Evolutionary conservation across 2,797 vertebrate genomes (phyloP).

Genomic region (Characodon lateralis): DNA sequence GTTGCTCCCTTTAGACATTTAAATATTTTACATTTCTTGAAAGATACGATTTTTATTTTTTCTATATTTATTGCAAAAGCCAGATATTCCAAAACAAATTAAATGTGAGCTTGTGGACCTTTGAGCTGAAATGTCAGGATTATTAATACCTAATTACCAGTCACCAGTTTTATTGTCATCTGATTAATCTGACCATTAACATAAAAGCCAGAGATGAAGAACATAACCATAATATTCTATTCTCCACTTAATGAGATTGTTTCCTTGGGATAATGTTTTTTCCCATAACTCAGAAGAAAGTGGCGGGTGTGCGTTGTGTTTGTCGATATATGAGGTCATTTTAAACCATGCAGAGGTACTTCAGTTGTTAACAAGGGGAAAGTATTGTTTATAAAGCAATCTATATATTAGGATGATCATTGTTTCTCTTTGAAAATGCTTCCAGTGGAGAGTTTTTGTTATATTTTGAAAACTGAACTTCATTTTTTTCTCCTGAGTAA

Average conservation of each 20-base stretch:
- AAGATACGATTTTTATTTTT: background rate
- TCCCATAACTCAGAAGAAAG: conserved; percentile 51
- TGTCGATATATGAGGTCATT: conserved; percentile 12
- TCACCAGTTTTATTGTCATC: background rate
- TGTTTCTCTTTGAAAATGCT: conserved; percentile 20
- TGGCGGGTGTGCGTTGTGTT: conserved; percentile 53
- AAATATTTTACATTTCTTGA: background rate
- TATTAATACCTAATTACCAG: background rate
- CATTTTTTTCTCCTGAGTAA: conserved; percentile 11
- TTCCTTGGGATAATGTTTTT: background rate
- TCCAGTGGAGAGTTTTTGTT: conserved; percentile 12
- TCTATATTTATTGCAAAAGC: background rate
- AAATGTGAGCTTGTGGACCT: background rate
- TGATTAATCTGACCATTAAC: background rate
- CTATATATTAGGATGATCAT: conserved; percentile 17
- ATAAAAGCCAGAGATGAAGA: background rate
- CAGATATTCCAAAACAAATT: background rate
- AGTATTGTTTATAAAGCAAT: background rate
- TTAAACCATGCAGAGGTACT: conserved; percentile 5
- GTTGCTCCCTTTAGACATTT: background rate
- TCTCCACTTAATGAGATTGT: background rate
- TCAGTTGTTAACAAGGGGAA: conserved; percentile 25
- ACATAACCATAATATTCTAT: background rate
- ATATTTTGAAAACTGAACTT: conserved; percentile 32
- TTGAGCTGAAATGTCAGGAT: background rate